Percentiles rank a stretch among this genome's conserved stretches.
Conservation (phyloP, 2,113 vertebrate genomes). For the Pseudorasbora parva region DNA sequence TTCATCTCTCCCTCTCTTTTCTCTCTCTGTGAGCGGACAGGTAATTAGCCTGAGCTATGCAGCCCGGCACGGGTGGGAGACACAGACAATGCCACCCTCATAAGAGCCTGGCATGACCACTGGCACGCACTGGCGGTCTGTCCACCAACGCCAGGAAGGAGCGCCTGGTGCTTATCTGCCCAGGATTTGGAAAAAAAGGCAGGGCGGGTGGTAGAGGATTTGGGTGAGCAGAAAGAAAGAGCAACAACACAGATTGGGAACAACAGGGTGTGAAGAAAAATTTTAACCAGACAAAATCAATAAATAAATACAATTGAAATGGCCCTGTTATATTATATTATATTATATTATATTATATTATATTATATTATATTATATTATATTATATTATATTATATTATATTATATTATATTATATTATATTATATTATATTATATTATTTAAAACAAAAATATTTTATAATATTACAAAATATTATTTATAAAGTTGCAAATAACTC, state of each 20-base stretch:
- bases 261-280: neutral
- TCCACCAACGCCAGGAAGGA: conserved; percentile 45
- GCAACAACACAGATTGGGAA: conserved; percentile 20
- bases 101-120: conserved; percentile 53
- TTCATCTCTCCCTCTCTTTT: neutral
- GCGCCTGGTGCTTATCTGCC: conserved; percentile 49
- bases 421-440: no score
- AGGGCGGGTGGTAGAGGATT: neutral
- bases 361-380: no score
- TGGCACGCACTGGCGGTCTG: conserved; percentile 33
- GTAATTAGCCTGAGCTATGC: conserved; percentile 53
- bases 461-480: neutral
- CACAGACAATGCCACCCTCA: conserved; percentile 59
- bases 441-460: no score
- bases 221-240: neutral
- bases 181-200: conserved; percentile 11
- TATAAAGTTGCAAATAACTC: neutral
- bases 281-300: no score
- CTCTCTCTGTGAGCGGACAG: conserved; percentile 45
- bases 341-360: no score
- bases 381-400: no score
- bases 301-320: no score
- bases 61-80: conserved; percentile 30
- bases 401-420: no score
- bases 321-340: no score